Percentiles rank a stretch among this genome's conserved stretches.
These are phyloP conservation scores for Sebastes fasciatus DNA, from an alignment of 2,113 vertebrate genomes.

Conservation along the genomic window DNA sequence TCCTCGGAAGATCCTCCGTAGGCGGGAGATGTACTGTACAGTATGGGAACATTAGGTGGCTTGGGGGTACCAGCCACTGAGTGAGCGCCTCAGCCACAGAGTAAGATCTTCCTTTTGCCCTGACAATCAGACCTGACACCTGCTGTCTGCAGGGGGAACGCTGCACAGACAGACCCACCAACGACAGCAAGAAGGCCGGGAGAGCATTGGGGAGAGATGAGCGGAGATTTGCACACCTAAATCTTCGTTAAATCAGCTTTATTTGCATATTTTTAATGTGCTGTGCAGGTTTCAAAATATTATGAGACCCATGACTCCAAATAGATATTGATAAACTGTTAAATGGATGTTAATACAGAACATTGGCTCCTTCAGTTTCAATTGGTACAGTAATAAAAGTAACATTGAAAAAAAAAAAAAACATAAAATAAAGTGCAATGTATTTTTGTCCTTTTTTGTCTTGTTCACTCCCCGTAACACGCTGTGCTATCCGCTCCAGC, in stretches of 20 bases:
- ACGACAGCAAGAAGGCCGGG: neutral
- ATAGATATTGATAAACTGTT: neutral
- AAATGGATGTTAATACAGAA: neutral
- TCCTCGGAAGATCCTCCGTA: conserved; percentile 16
- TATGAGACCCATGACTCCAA: neutral
- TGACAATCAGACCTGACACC: conserved; percentile 60
- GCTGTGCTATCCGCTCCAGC: neutral
- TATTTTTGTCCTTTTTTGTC: neutral
- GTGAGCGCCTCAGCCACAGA: conserved; percentile 4
- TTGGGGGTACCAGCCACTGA: conserved; percentile 26
- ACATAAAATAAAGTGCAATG: neutral
- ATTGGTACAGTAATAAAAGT: neutral
- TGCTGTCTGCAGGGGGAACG: conserved; percentile 41
- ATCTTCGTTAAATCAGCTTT: neutral
- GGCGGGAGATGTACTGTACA: conserved; percentile 19
- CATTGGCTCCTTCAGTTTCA: neutral
- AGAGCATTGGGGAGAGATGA: neutral
- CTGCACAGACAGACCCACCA: conserved; percentile 9
- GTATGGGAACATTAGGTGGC: neutral
- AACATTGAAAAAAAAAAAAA: neutral
- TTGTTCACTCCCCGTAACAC: neutral
- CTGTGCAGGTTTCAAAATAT: neutral
- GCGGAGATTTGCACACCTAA: neutral
- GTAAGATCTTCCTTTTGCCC: conserved; percentile 40
- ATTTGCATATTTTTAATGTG: neutral